Base-by-base conservation (phyloP, 2,888 invertebrate species). In the Alcis repandata region DNA sequence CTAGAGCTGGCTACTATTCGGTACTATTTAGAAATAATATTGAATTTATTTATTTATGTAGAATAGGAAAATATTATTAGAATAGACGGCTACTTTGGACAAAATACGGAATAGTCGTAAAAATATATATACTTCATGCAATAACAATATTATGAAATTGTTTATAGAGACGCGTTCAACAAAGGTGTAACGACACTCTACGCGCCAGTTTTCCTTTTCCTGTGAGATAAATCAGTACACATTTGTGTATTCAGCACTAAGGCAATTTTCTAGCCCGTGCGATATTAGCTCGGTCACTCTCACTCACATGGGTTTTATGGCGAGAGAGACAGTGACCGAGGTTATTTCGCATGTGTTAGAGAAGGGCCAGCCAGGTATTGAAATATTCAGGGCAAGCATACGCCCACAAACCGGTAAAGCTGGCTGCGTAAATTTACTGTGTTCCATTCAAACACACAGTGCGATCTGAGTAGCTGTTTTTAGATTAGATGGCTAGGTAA, bases 371-470 rank as follows among this genome's bases (percentile, higher is more conserved):
- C 15, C 48, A 53, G 72, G 71, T 64, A 77, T 36, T 82, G 77
- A 85, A 82, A 82, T 84, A 84, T 83, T 79, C 80, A 77, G 67
- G 69, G 72, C 67, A 78, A 72, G 79, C 80, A 83, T 76, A 80
- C 75, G 73, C 77, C 80, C 84, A 84, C 82, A 83, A 82, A 81
- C 77, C 61, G 76, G 76, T 78, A 85, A 86, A 84, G 82, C 84
- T 74, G 76, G 70, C 60, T 72, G 74, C 74, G 85, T 86, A 86
- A 85, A 87, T 87, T 84, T 83, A 70, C 71, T 41, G 70, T 41
- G 41, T 9, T 17, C 17, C 7, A 76, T 70, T 77, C 79, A 78
- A 80, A 78, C 73, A 80, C 76, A 79, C 71, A 52, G 33, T 13
- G 27, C 17, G 17, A 9, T 17, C 1, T 1, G n/a, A 38, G 6